Evolutionary conservation across 2,113 vertebrate species (phyloP), one percentile per base, ranked within the genome.

Genomic region (Nesoenas mayeri): DNA sequence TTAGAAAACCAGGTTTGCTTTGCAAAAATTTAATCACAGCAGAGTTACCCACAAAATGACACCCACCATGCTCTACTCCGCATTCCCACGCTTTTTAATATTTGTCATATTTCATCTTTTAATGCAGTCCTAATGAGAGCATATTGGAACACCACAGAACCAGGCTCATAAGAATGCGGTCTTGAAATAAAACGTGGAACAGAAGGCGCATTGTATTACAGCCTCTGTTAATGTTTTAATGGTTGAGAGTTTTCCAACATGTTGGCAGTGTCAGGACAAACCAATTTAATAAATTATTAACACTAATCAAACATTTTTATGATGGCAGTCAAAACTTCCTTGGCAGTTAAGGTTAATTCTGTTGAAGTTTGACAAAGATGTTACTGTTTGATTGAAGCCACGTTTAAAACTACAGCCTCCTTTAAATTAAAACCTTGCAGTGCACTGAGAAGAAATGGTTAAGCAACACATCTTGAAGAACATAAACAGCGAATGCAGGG

Each of bases 271-370:
- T 94, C 94, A 96, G 90, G 80, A 95, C 91, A 95, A 94, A 85
- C 91, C 88, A 94, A 95, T 97, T 96, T 96, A 94, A 97, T 96
- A 96, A 97, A 98, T 97, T 97, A 98, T 97, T 97, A 97, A 97
- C 96, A 96, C 97, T 93, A 96, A 96, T 97, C 97, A 97, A 97
- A 97, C 92, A 96, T 96, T 97, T 97, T 97, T 97, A 96, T 97
- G 91, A 90, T 34, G 78, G 87, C 89, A 95, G 67, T 96, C 93
- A 93, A 93, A 95, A 91, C 94, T 94, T 96, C 91, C 89, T 80
- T 88, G 73, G 96, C 86, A 95, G 95, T 95, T 93, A 95, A 97
- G 90, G 94, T 94, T 96, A 96, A 88, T 89, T 85, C 85, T 94
- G 93, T 85, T 95, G 92, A 95, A 94, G 88, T 95, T 96, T 94